phyloP scores from a whole-genome alignment of 2,888 invertebrate genomes.

The Drosophila tanythrix region DNA sequence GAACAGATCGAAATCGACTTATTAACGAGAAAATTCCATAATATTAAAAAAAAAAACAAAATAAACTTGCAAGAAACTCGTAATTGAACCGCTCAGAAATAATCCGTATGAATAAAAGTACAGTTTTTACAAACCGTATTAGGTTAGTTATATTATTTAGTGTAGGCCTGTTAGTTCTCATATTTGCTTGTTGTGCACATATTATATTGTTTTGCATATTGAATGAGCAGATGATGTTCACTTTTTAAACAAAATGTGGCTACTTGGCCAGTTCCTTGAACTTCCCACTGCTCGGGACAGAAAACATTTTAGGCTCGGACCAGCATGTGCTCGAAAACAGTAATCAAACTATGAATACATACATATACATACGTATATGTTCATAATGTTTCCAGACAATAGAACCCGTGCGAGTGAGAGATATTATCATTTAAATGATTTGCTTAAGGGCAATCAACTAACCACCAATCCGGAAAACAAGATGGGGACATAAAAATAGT shows the following conservation, averaged over 20 bases:
- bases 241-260: slow-evolving; percentile 15
- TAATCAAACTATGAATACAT: slow-evolving; percentile 25
- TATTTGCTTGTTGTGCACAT: background rate
- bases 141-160: background rate
- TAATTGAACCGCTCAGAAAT: too few species aligned
- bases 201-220: slow-evolving; percentile 9
- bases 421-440: slow-evolving; percentile 72
- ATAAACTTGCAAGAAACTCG: background rate
- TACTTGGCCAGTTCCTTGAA: slow-evolving; percentile 67
- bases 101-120: background rate
- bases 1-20: background rate
- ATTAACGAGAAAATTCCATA: background rate
- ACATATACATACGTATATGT: background rate
- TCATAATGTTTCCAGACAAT: background rate
- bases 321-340: slow-evolving; percentile 5
- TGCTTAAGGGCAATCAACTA: slow-evolving; percentile 11
- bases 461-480: slow-evolving; percentile 58
- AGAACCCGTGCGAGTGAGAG: slow-evolving; percentile 25
- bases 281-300: slow-evolving; percentile 51
- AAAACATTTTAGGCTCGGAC: slow-evolving; percentile 12
- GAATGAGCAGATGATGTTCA: slow-evolving; percentile 6
- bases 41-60: background rate
- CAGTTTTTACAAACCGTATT: background rate
- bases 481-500: slow-evolving; percentile 44
- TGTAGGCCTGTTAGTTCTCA: background rate